Percentiles rank a stretch among this genome's conserved stretches.
Conservation (phyloP, 1,140 invertebrate species). For the Pseudachorutes palmiensis region DNA sequence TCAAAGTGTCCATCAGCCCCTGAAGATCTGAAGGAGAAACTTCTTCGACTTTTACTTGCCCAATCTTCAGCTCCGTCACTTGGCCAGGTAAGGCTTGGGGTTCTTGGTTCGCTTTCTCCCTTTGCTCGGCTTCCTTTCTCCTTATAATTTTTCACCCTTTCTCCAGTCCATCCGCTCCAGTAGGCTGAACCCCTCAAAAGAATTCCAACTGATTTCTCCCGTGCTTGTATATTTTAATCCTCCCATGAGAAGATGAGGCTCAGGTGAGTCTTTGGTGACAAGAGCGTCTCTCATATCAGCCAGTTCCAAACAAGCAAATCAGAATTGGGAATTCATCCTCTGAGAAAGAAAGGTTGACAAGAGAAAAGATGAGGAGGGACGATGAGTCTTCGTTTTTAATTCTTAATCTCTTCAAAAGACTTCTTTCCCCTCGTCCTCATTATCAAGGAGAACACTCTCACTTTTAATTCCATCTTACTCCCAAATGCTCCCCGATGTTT, state of each 20-base stretch:
- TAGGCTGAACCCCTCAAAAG: background rate
- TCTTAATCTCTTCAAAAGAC: slow-evolving; percentile 30
- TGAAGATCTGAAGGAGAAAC: slow-evolving; percentile 84
- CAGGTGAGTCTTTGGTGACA: background rate
- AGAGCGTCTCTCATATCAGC: background rate
- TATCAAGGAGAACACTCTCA: slow-evolving; percentile 17
- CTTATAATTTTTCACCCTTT: too few species aligned
- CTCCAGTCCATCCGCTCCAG: too few species aligned
- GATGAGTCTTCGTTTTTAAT: slow-evolving; percentile 23
- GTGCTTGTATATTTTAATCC: background rate
- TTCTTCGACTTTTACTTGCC: slow-evolving; percentile 73
- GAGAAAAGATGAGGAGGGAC: slow-evolving; percentile 8
- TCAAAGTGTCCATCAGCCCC: slow-evolving; percentile 44
- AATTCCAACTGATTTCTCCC: slow-evolving; percentile 4
- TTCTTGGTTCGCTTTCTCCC: background rate
- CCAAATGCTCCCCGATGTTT: background rate
- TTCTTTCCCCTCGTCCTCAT: slow-evolving; percentile 13
- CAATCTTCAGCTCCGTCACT: slow-evolving; percentile 45
- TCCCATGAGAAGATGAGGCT: background rate
- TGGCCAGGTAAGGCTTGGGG: background rate
- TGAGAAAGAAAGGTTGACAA: background rate
- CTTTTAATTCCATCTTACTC: slow-evolving; percentile 16
- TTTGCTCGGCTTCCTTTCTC: too few species aligned
- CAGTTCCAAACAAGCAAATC: background rate
- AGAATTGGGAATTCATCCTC: too few species aligned